Conservation (phyloP, 2,797 vertebrate species). For the Choloepus didactylus region DNA sequence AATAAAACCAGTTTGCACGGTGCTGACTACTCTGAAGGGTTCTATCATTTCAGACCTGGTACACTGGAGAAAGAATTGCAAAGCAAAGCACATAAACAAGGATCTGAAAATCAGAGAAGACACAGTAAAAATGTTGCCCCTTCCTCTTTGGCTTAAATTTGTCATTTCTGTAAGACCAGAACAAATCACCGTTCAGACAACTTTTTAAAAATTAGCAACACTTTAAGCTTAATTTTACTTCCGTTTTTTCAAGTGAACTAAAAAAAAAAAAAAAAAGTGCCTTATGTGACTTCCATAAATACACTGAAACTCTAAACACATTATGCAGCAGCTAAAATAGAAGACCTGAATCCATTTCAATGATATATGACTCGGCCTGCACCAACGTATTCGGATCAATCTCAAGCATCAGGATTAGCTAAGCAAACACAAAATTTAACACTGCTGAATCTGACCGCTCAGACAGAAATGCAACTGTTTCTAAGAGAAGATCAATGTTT, state of each 20-base stretch:
- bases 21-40: not conserved
- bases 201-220: constrained; percentile 36
- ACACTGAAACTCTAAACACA: not conserved
- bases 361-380: not conserved
- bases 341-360: not conserved
- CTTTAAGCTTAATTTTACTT: constrained; percentile 55
- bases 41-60: not conserved
- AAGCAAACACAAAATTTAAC: constrained; percentile 40
- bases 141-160: constrained; percentile 77
- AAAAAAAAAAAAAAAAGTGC: not conserved
- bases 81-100: not conserved
- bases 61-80: not conserved
- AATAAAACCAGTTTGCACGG: not conserved
- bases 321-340: not conserved
- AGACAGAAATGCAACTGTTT: constrained; percentile 33
- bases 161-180: constrained; percentile 34
- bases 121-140: constrained; percentile 41
- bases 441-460: not conserved
- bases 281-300: not conserved
- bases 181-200: not conserved
- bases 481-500: constrained; percentile 67
- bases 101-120: constrained; percentile 67
- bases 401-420: constrained; percentile 4
- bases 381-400: not conserved
- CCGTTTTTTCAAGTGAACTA: constrained; percentile 30